Conservation (phyloP, 2,797 vertebrate genomes). For the Tauraco hartlaubi region DNA sequence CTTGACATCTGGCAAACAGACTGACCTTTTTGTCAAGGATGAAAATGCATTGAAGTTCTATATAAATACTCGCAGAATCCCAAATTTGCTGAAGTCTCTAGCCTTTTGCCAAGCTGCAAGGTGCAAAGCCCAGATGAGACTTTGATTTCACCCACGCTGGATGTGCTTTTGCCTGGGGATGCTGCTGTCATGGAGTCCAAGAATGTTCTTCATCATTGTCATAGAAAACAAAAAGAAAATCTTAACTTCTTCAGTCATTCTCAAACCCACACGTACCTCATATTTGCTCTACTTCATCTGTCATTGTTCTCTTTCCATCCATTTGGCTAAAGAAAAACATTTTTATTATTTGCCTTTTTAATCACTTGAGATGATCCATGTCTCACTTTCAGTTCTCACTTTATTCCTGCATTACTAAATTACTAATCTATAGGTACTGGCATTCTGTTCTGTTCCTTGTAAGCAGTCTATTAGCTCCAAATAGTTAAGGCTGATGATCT, state of each 20-base stretch:
- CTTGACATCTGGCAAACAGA: constrained; percentile 34
- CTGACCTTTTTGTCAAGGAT: not conserved
- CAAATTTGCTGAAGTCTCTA: not conserved
- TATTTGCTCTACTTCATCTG: not conserved
- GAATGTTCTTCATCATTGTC: not conserved
- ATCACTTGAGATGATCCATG: fast-evolving
- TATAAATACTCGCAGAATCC: not conserved
- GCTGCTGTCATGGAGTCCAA: not conserved
- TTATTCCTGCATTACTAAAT: not conserved
- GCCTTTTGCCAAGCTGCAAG: not conserved
- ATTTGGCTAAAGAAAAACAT: not conserved
- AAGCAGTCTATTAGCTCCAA: not conserved
- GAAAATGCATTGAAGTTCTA: not conserved
- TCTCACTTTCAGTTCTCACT: not conserved
- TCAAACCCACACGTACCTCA: not conserved
- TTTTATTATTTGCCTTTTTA: not conserved
- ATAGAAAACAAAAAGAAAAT: not conserved
- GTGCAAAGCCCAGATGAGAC: not conserved
- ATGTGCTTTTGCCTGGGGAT: not conserved
- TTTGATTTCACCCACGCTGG: not conserved
- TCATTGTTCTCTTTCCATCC: not conserved
- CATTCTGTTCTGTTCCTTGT: not conserved
- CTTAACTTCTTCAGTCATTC: not conserved
- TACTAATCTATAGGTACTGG: not conserved
- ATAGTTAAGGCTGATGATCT: not conserved